phyloP scores from a whole-genome alignment of 2,113 vertebrate genomes.

The Illadopsis cleaveri region DNA sequence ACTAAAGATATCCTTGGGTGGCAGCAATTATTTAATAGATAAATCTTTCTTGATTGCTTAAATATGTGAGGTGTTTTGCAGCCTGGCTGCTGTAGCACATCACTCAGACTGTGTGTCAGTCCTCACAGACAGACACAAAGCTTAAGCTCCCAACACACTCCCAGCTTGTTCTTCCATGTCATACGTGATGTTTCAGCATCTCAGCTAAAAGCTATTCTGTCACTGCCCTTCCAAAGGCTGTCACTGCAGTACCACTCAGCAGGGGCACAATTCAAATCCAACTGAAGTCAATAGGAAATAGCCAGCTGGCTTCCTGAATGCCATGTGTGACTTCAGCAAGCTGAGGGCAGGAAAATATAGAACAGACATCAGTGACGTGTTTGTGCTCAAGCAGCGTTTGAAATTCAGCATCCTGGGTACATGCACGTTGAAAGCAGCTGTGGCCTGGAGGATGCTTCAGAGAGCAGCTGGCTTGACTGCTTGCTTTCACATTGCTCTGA shows the following conservation, averaged over 20 bases:
- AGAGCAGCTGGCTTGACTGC: neutral
- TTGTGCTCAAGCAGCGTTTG: neutral
- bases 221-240: neutral
- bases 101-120: neutral
- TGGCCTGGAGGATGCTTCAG: neutral
- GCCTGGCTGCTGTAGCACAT: neutral
- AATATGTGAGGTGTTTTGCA: neutral
- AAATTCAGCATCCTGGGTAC: neutral
- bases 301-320: conserved; percentile 2
- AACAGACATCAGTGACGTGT: neutral
- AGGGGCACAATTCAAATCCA: neutral
- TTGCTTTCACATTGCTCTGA: neutral
- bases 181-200: neutral
- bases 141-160: neutral
- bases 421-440: neutral
- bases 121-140: neutral
- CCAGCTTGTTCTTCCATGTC: neutral
- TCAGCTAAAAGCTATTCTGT: neutral
- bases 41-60: neutral
- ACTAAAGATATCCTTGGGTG: neutral
- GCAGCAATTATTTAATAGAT: neutral
- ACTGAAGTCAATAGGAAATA: conserved; percentile 1
- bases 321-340: neutral
- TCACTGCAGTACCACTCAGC: neutral
- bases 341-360: neutral